phyloP scores from a whole-genome alignment of 23 tunicate genomes.

The Trididemnum nubilum region DNA sequence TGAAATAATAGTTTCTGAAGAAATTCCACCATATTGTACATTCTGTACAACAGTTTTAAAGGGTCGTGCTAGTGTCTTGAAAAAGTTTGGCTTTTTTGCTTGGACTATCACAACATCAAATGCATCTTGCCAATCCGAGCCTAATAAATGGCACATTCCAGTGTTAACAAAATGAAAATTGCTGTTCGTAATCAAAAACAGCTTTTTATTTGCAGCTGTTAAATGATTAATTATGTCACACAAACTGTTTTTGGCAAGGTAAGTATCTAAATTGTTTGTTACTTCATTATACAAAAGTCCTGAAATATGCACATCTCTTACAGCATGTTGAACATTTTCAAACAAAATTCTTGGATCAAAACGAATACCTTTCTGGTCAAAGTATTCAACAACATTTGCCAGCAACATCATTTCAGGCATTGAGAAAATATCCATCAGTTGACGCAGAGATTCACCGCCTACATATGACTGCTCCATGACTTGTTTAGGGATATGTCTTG shows the following conservation, averaged over 20 bases:
- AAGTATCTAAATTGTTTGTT: slow-evolving; percentile 47
- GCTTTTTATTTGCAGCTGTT: slow-evolving; percentile 41
- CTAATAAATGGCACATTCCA: slow-evolving; percentile 83
- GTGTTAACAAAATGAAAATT: slow-evolving; percentile 60
- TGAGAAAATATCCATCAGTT: slow-evolving; percentile 84
- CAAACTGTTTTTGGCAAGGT: slow-evolving; percentile 58
- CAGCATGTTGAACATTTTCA: slow-evolving; percentile 73
- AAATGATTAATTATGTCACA: slow-evolving; percentile 47
- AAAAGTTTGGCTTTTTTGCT: slow-evolving; percentile 95
- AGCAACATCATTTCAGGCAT: slow-evolving; percentile 95
- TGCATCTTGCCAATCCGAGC: slow-evolving; percentile 87
- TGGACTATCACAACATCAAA: slow-evolving; percentile 94
- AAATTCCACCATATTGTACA: not conserved
- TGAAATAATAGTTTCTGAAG: slow-evolving; percentile 7
- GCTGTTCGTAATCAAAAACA: slow-evolving; percentile 94
- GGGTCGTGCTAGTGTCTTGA: slow-evolving; percentile 50
- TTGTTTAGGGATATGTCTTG: slow-evolving; percentile 77
- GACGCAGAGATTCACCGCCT: slow-evolving; percentile 66
- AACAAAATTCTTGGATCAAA: slow-evolving; percentile 79
- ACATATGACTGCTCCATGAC: slow-evolving; percentile 75
- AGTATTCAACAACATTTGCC: slow-evolving; percentile 84
- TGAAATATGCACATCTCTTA: slow-evolving; percentile 63
- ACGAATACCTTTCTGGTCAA: slow-evolving; percentile 39
- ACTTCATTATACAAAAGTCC: slow-evolving; percentile 69
- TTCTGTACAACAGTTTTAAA: slow-evolving; percentile 43